These are phyloP conservation scores for Chironomus tentans DNA, from an alignment of 2,888 invertebrate species.

Conservation along the genomic window DNA sequence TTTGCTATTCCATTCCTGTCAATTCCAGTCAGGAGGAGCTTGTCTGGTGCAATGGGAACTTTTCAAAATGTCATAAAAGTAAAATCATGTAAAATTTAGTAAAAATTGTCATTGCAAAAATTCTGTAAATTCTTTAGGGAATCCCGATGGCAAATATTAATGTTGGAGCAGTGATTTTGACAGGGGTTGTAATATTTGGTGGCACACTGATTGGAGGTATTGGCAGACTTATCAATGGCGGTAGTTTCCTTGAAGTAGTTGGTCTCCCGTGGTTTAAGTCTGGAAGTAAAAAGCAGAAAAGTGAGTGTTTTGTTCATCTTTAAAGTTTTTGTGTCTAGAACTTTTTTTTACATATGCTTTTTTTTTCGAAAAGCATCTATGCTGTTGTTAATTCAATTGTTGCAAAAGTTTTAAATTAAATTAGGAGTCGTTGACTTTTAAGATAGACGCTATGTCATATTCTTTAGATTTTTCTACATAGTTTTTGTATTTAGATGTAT, in stretches of 20 bases:
- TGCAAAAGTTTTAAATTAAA: too few relatives aligned
- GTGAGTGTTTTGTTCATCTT: background rate
- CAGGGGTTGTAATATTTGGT: conserved; percentile 46
- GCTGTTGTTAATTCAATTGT: too few relatives aligned
- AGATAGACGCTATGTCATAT: too few relatives aligned
- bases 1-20: conserved; percentile 27
- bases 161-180: conserved; percentile 46
- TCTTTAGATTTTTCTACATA: too few relatives aligned
- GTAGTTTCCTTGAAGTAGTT: background rate
- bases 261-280: background rate
- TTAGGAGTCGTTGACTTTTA: too few relatives aligned
- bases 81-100: background rate
- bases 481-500: too few relatives aligned
- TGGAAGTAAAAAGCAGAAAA: conserved; percentile 1
- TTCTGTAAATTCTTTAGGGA: conserved; percentile 33
- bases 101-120: background rate
- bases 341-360: too few relatives aligned
- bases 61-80: conserved; percentile 4
- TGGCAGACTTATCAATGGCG: background rate
- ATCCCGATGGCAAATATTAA: conserved; percentile 48
- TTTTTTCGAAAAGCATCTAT: too few relatives aligned
- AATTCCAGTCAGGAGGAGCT: conserved; percentile 23
- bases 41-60: conserved; percentile 13
- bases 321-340: too few relatives aligned
- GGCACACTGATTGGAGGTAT: conserved; percentile 35